These are phyloP conservation scores for Lithobius niger DNA, from an alignment of 1,140 invertebrate genomes.

Conservation along the genomic window DNA sequence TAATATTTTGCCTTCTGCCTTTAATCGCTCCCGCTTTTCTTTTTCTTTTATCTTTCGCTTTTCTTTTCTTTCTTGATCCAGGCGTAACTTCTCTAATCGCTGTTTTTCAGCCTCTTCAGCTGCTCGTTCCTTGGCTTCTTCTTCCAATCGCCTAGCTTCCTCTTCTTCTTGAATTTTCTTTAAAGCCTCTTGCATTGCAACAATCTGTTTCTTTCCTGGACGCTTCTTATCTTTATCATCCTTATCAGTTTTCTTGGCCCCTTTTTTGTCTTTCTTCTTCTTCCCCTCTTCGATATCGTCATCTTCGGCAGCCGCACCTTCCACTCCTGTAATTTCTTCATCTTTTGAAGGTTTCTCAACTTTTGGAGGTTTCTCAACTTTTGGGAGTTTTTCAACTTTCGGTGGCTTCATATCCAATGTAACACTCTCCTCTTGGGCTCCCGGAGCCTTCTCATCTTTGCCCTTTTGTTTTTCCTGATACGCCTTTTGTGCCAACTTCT, in stretches of 20 bases:
- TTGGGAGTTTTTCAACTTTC: too few relatives aligned
- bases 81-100: constrained; percentile 32
- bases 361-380: background rate
- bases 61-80: constrained; percentile 65
- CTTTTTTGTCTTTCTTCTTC: constrained; percentile 37
- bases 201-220: constrained; percentile 59
- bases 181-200: too few relatives aligned
- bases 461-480: constrained; percentile 12
- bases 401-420: background rate
- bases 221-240: constrained; percentile 38
- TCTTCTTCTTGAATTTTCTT: constrained; percentile 82
- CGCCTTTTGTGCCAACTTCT: constrained; percentile 38
- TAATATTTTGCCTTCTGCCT: constrained; percentile 85
- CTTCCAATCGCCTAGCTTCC: constrained; percentile 56
- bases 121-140: constrained; percentile 60
- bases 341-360: background rate
- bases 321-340: constrained; percentile 7
- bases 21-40: constrained; percentile 78
- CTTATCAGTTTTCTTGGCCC: constrained; percentile 37
- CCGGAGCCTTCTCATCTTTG: constrained; percentile 7
- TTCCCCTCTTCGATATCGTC: constrained; percentile 16
- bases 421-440: background rate
- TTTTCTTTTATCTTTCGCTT: constrained; percentile 90
- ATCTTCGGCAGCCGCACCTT: constrained; percentile 14
- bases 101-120: constrained; percentile 39